phyloP scores from a whole-genome alignment of 2,113 vertebrate genomes.

The Telmatochromis brachygnathus region DNA sequence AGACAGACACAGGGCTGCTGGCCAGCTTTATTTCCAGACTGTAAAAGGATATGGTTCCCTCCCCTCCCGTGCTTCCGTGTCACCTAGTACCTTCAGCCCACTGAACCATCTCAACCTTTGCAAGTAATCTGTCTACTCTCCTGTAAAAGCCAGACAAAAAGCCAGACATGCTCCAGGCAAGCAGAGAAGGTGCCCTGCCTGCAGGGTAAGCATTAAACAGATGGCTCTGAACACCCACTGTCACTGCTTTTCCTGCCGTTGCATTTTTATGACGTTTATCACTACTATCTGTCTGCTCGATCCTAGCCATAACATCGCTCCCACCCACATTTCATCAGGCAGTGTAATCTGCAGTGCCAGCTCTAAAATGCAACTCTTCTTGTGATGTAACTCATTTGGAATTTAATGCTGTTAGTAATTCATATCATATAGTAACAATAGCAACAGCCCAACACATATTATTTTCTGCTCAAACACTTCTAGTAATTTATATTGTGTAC shows the following conservation, averaged over 20 bases:
- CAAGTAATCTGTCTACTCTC: constrained; percentile 40
- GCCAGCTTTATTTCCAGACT: constrained; percentile 59
- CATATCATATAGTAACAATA: not conserved
- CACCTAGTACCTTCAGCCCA: constrained; percentile 43
- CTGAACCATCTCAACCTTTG: constrained; percentile 38
- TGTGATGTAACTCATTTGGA: not conserved
- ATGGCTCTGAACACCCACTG: not conserved
- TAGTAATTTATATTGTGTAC: not conserved
- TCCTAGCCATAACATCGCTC: constrained; percentile 28
- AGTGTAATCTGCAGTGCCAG: not conserved
- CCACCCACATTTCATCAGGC: not conserved
- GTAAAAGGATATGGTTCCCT: constrained; percentile 54
- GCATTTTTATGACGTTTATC: constrained; percentile 30
- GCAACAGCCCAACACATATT: not conserved
- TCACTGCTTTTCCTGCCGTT: not conserved
- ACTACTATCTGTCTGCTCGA: constrained; percentile 5
- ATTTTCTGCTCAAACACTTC: not conserved
- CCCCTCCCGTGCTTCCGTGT: constrained; percentile 1
- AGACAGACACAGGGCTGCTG: not conserved
- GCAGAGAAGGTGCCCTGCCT: not conserved
- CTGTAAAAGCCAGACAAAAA: constrained; percentile 47
- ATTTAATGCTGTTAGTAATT: not conserved
- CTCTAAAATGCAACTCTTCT: not conserved
- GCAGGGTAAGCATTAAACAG: not conserved
- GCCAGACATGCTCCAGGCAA: constrained; percentile 35